phyloP scores from a whole-genome alignment of 2,113 vertebrate genomes.

The Capricornis sumatraensis region DNA sequence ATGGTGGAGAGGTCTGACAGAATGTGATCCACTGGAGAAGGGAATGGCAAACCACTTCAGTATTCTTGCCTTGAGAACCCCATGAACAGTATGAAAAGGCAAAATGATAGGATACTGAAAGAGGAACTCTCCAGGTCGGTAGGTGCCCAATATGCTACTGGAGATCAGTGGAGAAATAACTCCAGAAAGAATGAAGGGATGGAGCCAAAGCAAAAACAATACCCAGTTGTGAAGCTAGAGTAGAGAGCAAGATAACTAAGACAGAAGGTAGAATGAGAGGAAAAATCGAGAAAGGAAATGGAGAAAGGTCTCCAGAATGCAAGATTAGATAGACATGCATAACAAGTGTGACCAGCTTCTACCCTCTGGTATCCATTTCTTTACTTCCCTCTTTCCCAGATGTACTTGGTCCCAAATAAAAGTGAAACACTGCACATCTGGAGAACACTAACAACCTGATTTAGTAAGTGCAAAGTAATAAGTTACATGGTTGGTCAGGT shows the following conservation, averaged over 20 bases:
- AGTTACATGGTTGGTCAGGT: not conserved
- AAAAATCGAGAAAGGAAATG: not conserved
- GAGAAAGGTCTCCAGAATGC: not conserved
- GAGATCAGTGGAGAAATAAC: too few species aligned
- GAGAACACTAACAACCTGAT: not conserved
- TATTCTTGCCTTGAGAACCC: too few species aligned
- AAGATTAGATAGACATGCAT: not conserved
- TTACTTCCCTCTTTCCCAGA: not conserved
- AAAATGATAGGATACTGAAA: too few species aligned
- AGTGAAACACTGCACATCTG: not conserved
- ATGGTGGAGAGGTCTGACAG: too few species aligned
- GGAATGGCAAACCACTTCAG: too few species aligned
- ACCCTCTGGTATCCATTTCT: not conserved
- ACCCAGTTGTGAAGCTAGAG: not conserved
- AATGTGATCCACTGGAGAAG: too few species aligned
- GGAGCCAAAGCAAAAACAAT: too few species aligned
- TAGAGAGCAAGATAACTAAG: not conserved
- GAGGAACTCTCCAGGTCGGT: too few species aligned
- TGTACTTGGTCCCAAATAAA: slow-evolving; percentile 2
- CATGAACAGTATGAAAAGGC: too few species aligned
- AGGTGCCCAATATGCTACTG: too few species aligned
- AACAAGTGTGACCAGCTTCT: not conserved
- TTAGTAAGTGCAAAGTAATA: slow-evolving; percentile 9
- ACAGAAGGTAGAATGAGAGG: not conserved
- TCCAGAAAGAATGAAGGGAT: too few species aligned